Percentiles rank a stretch among this genome's conserved stretches.
Conservation (phyloP, 2,113 vertebrate species). For the Sylvietta virens region DNA sequence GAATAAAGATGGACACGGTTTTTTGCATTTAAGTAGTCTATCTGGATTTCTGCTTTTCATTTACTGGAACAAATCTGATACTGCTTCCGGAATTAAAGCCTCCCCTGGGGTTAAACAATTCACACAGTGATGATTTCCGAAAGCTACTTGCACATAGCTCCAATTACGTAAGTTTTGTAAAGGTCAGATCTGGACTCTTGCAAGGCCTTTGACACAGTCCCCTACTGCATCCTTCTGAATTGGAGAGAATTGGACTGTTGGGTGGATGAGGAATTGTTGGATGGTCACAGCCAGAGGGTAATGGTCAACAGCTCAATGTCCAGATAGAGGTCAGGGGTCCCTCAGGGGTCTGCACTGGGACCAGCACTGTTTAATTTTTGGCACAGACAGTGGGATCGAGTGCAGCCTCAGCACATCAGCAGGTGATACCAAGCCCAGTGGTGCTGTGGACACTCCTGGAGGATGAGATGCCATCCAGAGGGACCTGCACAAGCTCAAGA, state of each 20-base stretch:
- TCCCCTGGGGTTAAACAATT: constrained; percentile 7
- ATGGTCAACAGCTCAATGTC: neutral
- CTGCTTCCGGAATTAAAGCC: neutral
- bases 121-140: neutral
- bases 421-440: neutral
- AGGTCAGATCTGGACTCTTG: neutral
- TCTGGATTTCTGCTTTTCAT: constrained; percentile 15
- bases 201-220: neutral
- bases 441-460: neutral
- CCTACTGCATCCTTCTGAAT: neutral
- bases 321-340: neutral
- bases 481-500: neutral
- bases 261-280: neutral
- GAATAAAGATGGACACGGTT: neutral
- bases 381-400: neutral
- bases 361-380: neutral
- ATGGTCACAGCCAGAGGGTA: neutral
- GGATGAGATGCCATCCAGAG: neutral
- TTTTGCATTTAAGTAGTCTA: neutral
- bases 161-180: neutral
- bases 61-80: neutral
- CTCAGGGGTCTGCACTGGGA: neutral
- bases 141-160: neutral
- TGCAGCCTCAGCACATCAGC: neutral
- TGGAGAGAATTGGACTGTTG: neutral